Evolutionary conservation across 2,113 vertebrate species (phyloP).

Genomic region (Mellivora capensis): DNA sequence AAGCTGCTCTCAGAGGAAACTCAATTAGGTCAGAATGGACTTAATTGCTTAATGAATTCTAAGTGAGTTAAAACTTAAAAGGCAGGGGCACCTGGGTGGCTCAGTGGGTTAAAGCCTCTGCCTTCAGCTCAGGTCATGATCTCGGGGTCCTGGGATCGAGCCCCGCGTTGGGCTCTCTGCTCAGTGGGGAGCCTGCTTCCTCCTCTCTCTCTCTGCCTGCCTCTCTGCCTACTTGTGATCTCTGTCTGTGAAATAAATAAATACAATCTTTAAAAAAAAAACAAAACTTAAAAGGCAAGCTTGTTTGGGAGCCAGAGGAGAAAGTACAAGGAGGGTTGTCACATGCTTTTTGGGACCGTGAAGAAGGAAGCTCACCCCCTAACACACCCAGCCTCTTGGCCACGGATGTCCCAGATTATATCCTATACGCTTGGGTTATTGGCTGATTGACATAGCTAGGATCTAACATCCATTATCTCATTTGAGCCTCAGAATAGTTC

Average conservation of each 20-base stretch:
- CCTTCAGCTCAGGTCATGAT: too few species aligned
- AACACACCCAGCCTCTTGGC: neutral
- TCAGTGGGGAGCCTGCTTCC: too few species aligned
- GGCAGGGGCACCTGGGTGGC: too few species aligned
- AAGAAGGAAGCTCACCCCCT: neutral
- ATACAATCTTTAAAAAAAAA: too few species aligned
- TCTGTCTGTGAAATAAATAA: too few species aligned
- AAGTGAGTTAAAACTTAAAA: conserved; percentile 25
- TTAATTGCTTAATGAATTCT: conserved; percentile 8
- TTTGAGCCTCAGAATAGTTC: neutral
- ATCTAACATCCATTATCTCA: neutral
- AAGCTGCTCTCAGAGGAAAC: neutral
- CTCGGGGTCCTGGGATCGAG: too few species aligned
- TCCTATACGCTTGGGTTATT: neutral
- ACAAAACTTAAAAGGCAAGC: conserved; percentile 8
- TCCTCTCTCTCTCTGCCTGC: too few species aligned
- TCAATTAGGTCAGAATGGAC: conserved; percentile 28
- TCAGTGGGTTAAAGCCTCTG: too few species aligned
- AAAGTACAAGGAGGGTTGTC: neutral
- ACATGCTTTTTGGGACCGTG: neutral
- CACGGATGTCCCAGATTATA: neutral
- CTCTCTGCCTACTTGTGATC: too few species aligned
- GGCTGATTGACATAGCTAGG: neutral
- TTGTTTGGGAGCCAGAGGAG: neutral
- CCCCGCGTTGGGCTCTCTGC: too few species aligned